phyloP scores from a whole-genome alignment of 1,140 invertebrate species.

The Drosophila albomicans region DNA sequence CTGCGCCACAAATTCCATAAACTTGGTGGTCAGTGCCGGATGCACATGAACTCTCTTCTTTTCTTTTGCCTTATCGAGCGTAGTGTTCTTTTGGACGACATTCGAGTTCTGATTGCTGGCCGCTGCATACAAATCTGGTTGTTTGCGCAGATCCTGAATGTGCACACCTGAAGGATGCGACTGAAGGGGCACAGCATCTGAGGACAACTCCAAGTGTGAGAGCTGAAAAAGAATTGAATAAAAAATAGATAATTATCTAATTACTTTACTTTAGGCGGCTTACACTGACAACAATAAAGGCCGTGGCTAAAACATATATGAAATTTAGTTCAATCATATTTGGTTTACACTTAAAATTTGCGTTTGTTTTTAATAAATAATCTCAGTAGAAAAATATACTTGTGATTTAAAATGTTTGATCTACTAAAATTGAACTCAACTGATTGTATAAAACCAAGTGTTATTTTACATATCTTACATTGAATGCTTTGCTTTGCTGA shows the following conservation, averaged over 20 bases:
- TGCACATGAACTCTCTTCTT: not conserved
- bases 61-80: not conserved
- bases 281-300: not conserved
- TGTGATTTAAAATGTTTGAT: not conserved
- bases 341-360: conserved; percentile 20
- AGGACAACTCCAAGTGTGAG: not conserved
- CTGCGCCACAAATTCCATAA: not conserved
- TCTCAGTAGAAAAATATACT: too few species aligned
- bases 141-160: not conserved
- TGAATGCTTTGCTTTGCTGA: too few species aligned
- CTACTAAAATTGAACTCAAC: not conserved
- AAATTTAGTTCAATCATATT: conserved; percentile 22
- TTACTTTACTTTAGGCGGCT: not conserved
- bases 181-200: not conserved
- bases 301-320: conserved; percentile 3
- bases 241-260: not conserved
- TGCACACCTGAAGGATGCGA: not conserved
- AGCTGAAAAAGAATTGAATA: not conserved
- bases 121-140: not conserved
- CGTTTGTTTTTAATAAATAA: not conserved
- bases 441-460: not conserved
- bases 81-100: not conserved
- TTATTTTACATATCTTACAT: not conserved
- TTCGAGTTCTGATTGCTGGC: not conserved
- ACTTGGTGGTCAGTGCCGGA: too few species aligned